Base-by-base conservation (phyloP, 64 coral and sea anemone genomes). In the Trachythela sp. region DNA sequence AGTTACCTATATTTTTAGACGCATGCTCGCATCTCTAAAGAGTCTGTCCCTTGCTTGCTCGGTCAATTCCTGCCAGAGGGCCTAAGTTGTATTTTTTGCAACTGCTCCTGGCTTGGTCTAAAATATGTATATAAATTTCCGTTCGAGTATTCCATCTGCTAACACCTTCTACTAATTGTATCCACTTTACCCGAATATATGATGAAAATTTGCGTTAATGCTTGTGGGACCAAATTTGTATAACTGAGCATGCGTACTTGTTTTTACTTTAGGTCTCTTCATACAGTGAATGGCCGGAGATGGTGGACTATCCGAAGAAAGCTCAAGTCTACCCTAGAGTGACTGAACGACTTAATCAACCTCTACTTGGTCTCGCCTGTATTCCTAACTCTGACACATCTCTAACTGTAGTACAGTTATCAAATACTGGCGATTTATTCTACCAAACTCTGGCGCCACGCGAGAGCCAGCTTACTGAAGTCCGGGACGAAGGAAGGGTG, bases 371-470 rank as follows among this genome's bases (percentile, higher is more conserved):
- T 85, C 17, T 93, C 9, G 72, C 88, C 40, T 36, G 83, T 39
- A 70, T 99, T 41, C 89, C 56, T 1, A 86, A 64, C 36, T 84
- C 50, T 18, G 77, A 90, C 1, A 86, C 83, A 36, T 91, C 89
- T 13, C 89, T 95, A 31, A 93, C 89, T 86, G 89, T 90, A 14
- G 43, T 99, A 42, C 93, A 99, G 54, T 85, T 99, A 89, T 95
- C 96, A 39, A 59, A 77, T 56, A 72, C 45, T 11, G 96, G 96
- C 15, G 89, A 99, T 54, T 37, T 99, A 26, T 99, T 94, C 48
- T 92, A 99, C n/a, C 96, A 99, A 75, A 83, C 86, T 9, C 91
- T 99, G 48, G 41, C 58, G 8, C 24, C 85, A 56, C 49, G 50
- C n/a, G 51, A 85, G 4, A 38, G 3, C 17, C 75, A 40, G 39